Percentiles rank a stretch among this genome's conserved stretches.
Conservation (phyloP, 2,888 invertebrate species). For the Hermaeophaga mercurialis region DNA sequence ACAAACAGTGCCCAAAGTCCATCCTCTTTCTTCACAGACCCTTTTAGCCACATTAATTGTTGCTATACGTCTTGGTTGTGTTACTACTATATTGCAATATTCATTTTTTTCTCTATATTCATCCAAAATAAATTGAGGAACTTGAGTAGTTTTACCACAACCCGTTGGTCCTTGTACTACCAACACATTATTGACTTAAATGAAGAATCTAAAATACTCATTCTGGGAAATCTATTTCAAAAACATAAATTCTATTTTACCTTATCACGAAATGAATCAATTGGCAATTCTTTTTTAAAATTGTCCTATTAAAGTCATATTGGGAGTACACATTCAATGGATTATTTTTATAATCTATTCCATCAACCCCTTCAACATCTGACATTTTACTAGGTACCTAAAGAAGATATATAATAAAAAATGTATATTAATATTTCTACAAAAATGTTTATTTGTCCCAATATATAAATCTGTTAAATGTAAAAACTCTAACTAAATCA, state of each 20-base stretch:
- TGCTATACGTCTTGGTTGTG: constrained; percentile 92
- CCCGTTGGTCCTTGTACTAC: constrained; percentile 93
- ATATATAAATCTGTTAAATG: too few species aligned
- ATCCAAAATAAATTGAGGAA: constrained; percentile 93
- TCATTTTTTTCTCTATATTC: constrained; percentile 66
- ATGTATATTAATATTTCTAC: too few species aligned
- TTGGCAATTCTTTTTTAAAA: constrained; percentile 44
- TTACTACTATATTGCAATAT: constrained; percentile 87
- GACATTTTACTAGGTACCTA: constrained; percentile 30
- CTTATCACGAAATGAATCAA: constrained; percentile 43
- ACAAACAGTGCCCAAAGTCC: constrained; percentile 81
- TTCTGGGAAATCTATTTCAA: neutral
- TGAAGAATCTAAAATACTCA: constrained; percentile 66
- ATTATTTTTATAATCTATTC: constrained; percentile 31
- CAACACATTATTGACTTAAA: constrained; percentile 71
- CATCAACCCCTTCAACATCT: constrained; percentile 37
- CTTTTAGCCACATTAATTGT: constrained; percentile 87
- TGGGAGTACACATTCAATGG: constrained; percentile 40
- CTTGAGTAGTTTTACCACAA: constrained; percentile 92
- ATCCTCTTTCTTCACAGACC: constrained; percentile 82
- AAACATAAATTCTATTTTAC: too few species aligned
- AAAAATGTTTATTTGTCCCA: too few species aligned
- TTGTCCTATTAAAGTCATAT: constrained; percentile 42
- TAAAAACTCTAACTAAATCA: too few species aligned
- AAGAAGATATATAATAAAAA: too few species aligned